These are phyloP conservation scores for Pseudochaenichthys georgianus DNA, from an alignment of 2,797 vertebrate species.

Conservation along the genomic window DNA sequence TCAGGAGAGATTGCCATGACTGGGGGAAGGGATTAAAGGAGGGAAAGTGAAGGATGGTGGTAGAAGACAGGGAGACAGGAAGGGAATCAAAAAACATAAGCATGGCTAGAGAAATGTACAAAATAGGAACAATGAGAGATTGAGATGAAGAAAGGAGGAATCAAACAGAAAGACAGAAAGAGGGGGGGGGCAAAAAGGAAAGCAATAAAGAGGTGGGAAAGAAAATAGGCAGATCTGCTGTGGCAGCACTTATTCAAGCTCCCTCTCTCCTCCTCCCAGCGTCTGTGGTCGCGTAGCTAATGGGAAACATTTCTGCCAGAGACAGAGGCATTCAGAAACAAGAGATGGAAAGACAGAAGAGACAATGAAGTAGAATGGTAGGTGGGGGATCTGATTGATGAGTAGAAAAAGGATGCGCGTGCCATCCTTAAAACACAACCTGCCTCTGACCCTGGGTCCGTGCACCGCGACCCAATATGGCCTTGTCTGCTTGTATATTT, in stretches of 20 bases:
- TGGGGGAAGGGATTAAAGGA: conserved; percentile 18
- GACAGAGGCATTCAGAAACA: conserved; percentile 70
- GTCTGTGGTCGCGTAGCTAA: conserved; percentile 86
- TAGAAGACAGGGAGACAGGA: conserved; percentile 29
- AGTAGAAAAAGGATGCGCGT: conserved; percentile 56
- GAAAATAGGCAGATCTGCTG: conserved; percentile 76
- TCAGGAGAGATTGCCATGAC: conserved; percentile 33
- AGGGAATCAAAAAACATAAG: background rate
- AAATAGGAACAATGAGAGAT: conserved; percentile 1
- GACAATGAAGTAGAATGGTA: conserved; percentile 57
- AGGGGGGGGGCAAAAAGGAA: conserved; percentile 48
- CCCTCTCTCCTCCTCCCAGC: conserved; percentile 62
- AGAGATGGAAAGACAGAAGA: conserved; percentile 71
- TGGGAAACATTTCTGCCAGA: conserved; percentile 87
- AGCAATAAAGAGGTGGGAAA: conserved; percentile 57
- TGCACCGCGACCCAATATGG: conserved; percentile 28
- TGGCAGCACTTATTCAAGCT: conserved; percentile 75
- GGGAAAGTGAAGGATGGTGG: conserved; percentile 17
- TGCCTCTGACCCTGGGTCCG: conserved; percentile 53
- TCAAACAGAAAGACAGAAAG: conserved; percentile 23
- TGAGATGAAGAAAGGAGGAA: conserved; percentile 17
- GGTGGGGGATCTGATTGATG: conserved; percentile 64
- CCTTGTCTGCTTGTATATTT: conserved; percentile 22
- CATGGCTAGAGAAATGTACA: too few relatives aligned
- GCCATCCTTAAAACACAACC: conserved; percentile 64